Base-by-base conservation (phyloP, 2,888 invertebrate genomes). In the Tinea trinotella region DNA sequence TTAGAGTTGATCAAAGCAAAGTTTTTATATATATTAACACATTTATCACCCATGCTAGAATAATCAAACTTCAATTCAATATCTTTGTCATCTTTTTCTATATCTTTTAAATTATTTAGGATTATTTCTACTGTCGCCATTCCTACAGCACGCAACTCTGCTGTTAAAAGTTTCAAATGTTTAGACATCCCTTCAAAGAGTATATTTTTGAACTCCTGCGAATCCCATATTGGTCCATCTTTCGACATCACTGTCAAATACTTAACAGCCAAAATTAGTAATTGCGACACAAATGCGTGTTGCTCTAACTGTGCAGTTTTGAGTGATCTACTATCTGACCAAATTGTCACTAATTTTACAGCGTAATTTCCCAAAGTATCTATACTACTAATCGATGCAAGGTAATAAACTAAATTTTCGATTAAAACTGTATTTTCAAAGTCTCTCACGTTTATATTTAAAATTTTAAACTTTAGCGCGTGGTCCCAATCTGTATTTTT, bases 41-140 rank as follows among this genome's bases (percentile, higher is more conserved):
- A 76, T 7, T 80, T 77, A 0, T 75, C 68, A 0, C 85, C 82
- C 68, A 92, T 79, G 12, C 77, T 78, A 0, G 85, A 71, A 63
- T 92, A 93, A 36, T 93, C 90, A 63, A 95, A 95, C 54, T 87
- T 85, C 0, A 95, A 71, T 53, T 86, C 87, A 0, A 85, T 83
- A 1, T 77, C 74, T 7, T 55, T 60, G 0, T 61, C 55, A 64
- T n/a, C 9, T 1, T 74, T 75, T 3, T 63, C 61, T 15, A 64
- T 62, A 57, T 56, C 70, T 59, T 72, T 81, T 60, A 75, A 74
- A 57, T 68, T 82, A 61, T 89, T 88, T 3, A 90, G 71, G 2
- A 92, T 65, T 2, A 91, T 76, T 65, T 94, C 93, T 0, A 91
- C 89, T 0, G 91, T 89, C 19, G 91, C 88, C 93, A 94, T 94